phyloP scores from a whole-genome alignment of 2,113 vertebrate genomes.

The Esox niger region DNA sequence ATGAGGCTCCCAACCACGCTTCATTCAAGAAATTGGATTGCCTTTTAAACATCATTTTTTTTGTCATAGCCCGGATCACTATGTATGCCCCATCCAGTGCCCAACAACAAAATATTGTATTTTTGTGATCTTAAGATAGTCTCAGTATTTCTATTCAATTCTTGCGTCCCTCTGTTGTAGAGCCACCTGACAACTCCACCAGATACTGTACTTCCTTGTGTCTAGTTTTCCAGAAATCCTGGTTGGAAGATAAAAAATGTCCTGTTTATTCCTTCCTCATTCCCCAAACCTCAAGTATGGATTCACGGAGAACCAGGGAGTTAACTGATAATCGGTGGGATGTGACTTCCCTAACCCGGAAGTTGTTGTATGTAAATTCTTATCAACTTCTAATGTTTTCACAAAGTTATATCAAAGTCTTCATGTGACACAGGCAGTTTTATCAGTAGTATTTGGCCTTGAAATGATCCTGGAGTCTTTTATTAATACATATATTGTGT shows the following conservation, averaged over 20 bases:
- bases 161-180: not conserved
- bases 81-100: conserved; percentile 36
- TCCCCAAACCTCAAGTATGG: too few relatives aligned
- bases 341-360: too few relatives aligned
- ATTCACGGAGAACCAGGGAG: too few relatives aligned
- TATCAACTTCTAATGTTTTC: not conserved
- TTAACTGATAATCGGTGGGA: too few relatives aligned
- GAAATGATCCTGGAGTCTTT: not conserved
- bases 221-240: too few relatives aligned
- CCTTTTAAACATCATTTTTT: too few relatives aligned
- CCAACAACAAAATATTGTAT: conserved; percentile 73
- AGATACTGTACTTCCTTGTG: not conserved
- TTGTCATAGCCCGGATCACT: too few relatives aligned
- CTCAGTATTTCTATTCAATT: conserved; percentile 55
- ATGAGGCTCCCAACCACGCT: too few relatives aligned
- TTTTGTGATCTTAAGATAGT: conserved; percentile 66
- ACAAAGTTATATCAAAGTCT: not conserved
- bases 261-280: too few relatives aligned
- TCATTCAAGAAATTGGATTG: too few relatives aligned
- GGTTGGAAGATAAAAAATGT: too few relatives aligned
- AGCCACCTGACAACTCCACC: not conserved
- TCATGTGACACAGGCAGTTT: not conserved
- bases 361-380: not conserved
- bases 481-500: not conserved
- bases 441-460: not conserved